Evolutionary conservation across 2,888 invertebrate genomes (phyloP).

Genomic region (Luperina testacea): DNA sequence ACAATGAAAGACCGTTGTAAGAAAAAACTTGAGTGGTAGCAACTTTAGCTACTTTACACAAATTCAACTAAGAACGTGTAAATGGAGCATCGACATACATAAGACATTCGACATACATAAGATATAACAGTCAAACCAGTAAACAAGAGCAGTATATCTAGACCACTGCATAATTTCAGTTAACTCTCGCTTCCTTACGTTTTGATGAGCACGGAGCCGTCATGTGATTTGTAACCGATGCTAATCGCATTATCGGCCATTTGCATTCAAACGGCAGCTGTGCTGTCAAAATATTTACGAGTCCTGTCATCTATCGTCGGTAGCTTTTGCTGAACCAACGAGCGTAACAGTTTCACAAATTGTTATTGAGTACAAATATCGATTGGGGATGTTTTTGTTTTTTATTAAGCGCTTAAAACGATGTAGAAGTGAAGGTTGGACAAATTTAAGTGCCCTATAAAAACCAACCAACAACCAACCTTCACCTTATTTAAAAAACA

Average conservation of each 20-base stretch:
- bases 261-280: slow-evolving; percentile 59
- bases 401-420: slow-evolving; percentile 26
- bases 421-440: too few species aligned
- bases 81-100: background rate
- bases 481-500: background rate
- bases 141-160: slow-evolving; percentile 32
- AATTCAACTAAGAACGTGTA: background rate
- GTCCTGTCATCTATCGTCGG: slow-evolving; percentile 60
- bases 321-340: slow-evolving; percentile 50
- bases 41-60: background rate
- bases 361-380: slow-evolving; percentile 54
- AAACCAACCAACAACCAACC: too few species aligned
- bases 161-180: slow-evolving; percentile 36
- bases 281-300: slow-evolving; percentile 67
- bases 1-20: background rate
- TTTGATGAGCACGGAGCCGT: slow-evolving; percentile 59
- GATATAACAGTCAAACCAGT: slow-evolving; percentile 6
- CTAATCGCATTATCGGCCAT: slow-evolving; percentile 63
- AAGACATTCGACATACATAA: slow-evolving; percentile 4
- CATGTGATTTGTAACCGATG: slow-evolving; percentile 62
- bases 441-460: background rate
- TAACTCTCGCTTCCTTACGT: slow-evolving; percentile 60
- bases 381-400: slow-evolving; percentile 35
- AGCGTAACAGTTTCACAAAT: slow-evolving; percentile 49
- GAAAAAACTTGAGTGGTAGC: background rate